Base-by-base conservation (phyloP, 2,888 invertebrate genomes). In the Limnephilus rhombicus region DNA sequence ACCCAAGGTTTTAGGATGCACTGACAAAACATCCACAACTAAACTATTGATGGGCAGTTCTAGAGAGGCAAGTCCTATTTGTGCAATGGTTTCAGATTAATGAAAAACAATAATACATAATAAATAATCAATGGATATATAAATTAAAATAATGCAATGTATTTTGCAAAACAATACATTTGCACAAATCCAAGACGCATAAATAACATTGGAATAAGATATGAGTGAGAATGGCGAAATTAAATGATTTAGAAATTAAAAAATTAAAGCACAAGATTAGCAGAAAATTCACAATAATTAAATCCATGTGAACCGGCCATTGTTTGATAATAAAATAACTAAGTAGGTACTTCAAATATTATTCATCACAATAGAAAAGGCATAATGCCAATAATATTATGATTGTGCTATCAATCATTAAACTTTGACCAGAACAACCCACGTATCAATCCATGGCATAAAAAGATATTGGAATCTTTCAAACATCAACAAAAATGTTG, bases 361-460 rank as follows among this genome's bases (percentile, higher is more conserved):
- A 82, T 82, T 82, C 68, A 68, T 68, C n/a, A 68, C 68, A 68
- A 68, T 68, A 82, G 82, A 82, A 82, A 13, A 82, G 34, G 13
- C 34, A 34, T 82, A 82, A 82, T 82, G 31, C 82, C 34, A 34
- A 68, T 68, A 68, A 82, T 34, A 82, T 82, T 82, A 34, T 82
- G 13, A 82, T 34, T 82, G 82, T 34, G 82, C 12, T 82, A 82
- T 82, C 82, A 82, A 34, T 4, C 82, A 82, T 1, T 82, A 34
- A 34, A 82, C 82, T 82, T 82, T 82, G 82, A 82, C 82, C 82
- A 82, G 82, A 82, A 82, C 82, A 82, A 82, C 31, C 68, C 68
- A 24, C 24, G 7, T 68, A 68, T 68, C 68, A 68, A 24, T 68
- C 24, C 68, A 24, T 68, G 68, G 24, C 68, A 7, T 68, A 68